Percentiles rank a stretch among this genome's conserved stretches.
phyloP scores from a whole-genome alignment of 2,888 invertebrate species.

The Mechanitis messenoides region DNA sequence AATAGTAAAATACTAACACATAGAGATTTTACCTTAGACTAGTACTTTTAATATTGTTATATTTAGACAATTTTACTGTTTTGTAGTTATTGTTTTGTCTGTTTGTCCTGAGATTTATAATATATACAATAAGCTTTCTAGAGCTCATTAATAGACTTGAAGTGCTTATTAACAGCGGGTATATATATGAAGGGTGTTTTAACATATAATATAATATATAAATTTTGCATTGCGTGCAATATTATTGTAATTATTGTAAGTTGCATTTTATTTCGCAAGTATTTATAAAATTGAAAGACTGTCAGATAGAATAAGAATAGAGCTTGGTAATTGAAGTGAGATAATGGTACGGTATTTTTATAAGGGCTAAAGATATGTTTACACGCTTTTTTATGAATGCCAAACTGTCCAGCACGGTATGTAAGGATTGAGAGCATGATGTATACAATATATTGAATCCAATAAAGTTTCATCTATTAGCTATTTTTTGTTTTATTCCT shows the following conservation, averaged over 20 bases:
- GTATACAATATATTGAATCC: background rate
- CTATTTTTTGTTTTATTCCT: background rate
- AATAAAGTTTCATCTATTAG: constrained; percentile 2
- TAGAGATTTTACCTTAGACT: too few species aligned
- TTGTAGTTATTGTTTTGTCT: too few species aligned
- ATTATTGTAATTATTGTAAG: constrained; percentile 2
- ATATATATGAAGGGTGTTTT: background rate
- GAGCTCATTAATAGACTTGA: too few species aligned
- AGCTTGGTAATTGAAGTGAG: constrained; percentile 47
- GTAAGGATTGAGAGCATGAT: constrained; percentile 3
- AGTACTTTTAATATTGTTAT: too few species aligned
- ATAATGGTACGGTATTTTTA: constrained; percentile 43
- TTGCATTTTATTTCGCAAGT: constrained; percentile 18
- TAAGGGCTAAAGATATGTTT: constrained; percentile 36
- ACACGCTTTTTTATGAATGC: constrained; percentile 34
- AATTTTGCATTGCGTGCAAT: too few species aligned
- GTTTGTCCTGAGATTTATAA: too few species aligned
- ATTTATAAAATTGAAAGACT: constrained; percentile 30
- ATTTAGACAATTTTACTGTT: too few species aligned
- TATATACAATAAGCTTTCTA: too few species aligned
- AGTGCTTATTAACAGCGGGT: background rate
- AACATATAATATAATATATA: constrained; percentile 7
- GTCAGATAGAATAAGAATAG: constrained; percentile 26
- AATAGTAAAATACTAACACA: too few species aligned
- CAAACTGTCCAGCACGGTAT: constrained; percentile 27